Conservation (phyloP, 2,797 vertebrate species). For the Fringilla coelebs region DNA sequence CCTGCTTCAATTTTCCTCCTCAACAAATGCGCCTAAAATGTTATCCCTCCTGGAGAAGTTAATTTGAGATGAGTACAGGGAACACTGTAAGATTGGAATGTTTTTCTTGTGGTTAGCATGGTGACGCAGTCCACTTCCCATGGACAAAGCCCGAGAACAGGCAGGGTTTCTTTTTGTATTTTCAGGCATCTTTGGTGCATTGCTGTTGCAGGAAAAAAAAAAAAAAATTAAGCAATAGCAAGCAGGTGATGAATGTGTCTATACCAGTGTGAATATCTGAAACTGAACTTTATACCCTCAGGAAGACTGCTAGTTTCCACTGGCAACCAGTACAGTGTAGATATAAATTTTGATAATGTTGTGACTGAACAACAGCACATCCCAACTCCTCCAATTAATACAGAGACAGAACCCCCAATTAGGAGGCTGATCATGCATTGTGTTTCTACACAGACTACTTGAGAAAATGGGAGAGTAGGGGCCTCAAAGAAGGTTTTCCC, state of each 20-base stretch:
- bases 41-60: constrained; percentile 59
- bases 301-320: neutral
- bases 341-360: neutral
- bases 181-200: constrained; percentile 4
- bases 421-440: constrained; percentile 4
- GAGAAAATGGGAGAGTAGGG: neutral
- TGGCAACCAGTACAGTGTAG: neutral
- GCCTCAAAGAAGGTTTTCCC: neutral
- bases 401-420: neutral
- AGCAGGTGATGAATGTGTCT: neutral
- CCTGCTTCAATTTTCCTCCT: constrained; percentile 67
- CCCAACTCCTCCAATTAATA: constrained; percentile 14
- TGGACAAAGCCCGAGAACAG: constrained; percentile 23
- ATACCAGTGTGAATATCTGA: neutral
- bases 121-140: constrained; percentile 62
- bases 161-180: neutral
- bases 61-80: constrained; percentile 65
- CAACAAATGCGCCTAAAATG: constrained; percentile 63
- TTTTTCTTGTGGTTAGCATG: constrained; percentile 50
- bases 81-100: constrained; percentile 53
- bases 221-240: neutral
- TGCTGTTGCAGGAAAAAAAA: neutral
- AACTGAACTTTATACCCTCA: neutral
- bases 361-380: neutral
- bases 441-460: neutral